phyloP scores from a whole-genome alignment of 2,888 invertebrate species.

The Eretmocerus hayati region DNA sequence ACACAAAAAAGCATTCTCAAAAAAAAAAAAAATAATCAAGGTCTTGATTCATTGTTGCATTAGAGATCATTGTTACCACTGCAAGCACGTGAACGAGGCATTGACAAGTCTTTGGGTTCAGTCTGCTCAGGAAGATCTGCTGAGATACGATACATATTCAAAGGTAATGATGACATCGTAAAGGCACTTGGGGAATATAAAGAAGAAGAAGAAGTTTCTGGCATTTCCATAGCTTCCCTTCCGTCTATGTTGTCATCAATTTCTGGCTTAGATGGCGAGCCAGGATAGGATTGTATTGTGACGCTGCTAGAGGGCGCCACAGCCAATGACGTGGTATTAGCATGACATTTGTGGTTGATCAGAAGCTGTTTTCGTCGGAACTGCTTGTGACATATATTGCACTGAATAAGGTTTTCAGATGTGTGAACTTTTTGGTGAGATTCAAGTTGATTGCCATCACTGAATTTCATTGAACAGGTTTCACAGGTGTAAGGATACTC shows the following conservation, averaged over 20 bases:
- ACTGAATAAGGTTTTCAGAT: constrained; percentile 83
- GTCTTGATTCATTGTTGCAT: too few species aligned
- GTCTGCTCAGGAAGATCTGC: constrained; percentile 48
- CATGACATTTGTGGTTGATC: constrained; percentile 74
- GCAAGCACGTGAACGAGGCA: constrained; percentile 51
- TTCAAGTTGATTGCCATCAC: constrained; percentile 87
- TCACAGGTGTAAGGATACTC: constrained; percentile 85
- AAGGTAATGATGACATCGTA: too few species aligned
- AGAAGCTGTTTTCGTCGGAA: constrained; percentile 83
- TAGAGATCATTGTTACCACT: too few species aligned
- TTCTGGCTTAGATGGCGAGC: too few species aligned
- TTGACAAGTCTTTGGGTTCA: constrained; percentile 84
- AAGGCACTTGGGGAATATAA: constrained; percentile 21
- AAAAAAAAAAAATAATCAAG: too few species aligned
- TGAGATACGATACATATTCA: constrained; percentile 8
- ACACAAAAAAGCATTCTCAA: too few species aligned
- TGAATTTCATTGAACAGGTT: constrained; percentile 77
- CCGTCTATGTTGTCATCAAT: constrained; percentile 36
- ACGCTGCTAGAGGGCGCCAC: constrained; percentile 8
- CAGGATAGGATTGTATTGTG: too few species aligned
- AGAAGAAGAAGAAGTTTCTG: constrained; percentile 45
- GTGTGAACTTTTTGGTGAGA: constrained; percentile 84
- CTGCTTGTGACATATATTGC: constrained; percentile 69
- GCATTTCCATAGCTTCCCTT: too few species aligned
- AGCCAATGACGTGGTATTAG: neutral